Evolutionary conservation across 1,140 invertebrate genomes (phyloP).

Genomic region (Papilio xuthus): DNA sequence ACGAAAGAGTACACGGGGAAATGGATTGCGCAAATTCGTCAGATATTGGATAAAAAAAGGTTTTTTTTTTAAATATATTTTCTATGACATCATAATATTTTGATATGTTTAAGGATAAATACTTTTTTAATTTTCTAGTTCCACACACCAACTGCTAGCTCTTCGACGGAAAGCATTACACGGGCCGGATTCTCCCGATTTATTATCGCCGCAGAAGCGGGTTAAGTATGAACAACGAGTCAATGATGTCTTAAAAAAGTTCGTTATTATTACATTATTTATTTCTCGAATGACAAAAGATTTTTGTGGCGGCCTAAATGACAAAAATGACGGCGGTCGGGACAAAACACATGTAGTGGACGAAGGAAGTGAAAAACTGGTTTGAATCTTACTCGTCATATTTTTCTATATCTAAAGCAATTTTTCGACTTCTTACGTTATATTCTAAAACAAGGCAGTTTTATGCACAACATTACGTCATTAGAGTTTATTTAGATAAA

Average conservation of each 20-base stretch:
- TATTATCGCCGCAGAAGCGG: background rate
- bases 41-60: constrained; percentile 21
- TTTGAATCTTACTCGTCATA: no score
- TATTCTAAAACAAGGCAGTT: no score
- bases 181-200: background rate
- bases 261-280: background rate
- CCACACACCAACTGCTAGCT: background rate
- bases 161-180: background rate
- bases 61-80: background rate
- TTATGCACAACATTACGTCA: no score
- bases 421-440: no score
- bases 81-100: background rate
- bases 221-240: background rate
- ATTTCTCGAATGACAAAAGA: no score
- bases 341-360: no score
- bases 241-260: background rate
- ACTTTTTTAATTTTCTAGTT: background rate
- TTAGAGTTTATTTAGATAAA: background rate
- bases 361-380: no score
- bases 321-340: no score
- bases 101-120: background rate
- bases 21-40: constrained; percentile 8
- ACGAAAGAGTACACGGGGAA: constrained; percentile 16
- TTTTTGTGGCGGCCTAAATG: no score
- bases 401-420: no score